Base-by-base conservation (phyloP, 2,888 invertebrate genomes). In the Pollenia griseotomentosa region DNA sequence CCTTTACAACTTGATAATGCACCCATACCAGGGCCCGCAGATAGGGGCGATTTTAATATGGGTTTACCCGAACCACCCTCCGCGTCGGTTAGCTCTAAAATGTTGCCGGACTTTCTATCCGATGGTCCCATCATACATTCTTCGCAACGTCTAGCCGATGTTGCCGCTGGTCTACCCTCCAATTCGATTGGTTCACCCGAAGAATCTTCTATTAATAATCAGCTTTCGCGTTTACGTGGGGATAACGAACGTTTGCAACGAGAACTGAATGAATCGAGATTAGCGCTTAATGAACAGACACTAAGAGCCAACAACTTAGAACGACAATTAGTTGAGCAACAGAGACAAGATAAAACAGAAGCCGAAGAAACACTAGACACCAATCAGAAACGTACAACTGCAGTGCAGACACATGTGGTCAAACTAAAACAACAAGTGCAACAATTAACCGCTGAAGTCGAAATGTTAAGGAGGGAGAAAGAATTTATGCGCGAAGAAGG, bases 371-470 rank as follows among this genome's bases (percentile, higher is more conserved):
- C 94, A 92, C 93, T 94, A 88, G 95, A 94, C 91, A 94, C 93
- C 90, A 95, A 94, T 90, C 95, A 94, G 96, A 95, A 94, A 90
- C 94, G 95, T 92, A 95, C 95, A 1, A 93, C 94, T 11, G 95
- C 94, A 84, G 95, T 95, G 2, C 96, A 96, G 92, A 95, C 93
- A 88, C 95, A 94, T 59, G 94, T 96, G 77, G 93, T 94, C 5
- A 95, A 95, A 90, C 94, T 97, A 88, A 96, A 95, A 90, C 95
- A 95, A 90, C 96, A 97, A 94, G 95, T 97, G 59, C 95, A 96
- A 91, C 94, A 94, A 90, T 94, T 97, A 89, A 96, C 95, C 94
- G 92, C 92, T 82, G 94, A 95, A 91, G 90, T 95, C 42, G 93
- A 93, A 83, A 89, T 92, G 74, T 90, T 95, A 71, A 94, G 94